phyloP scores from a whole-genome alignment of 2,113 vertebrate species.

The Fulmarus glacialis region DNA sequence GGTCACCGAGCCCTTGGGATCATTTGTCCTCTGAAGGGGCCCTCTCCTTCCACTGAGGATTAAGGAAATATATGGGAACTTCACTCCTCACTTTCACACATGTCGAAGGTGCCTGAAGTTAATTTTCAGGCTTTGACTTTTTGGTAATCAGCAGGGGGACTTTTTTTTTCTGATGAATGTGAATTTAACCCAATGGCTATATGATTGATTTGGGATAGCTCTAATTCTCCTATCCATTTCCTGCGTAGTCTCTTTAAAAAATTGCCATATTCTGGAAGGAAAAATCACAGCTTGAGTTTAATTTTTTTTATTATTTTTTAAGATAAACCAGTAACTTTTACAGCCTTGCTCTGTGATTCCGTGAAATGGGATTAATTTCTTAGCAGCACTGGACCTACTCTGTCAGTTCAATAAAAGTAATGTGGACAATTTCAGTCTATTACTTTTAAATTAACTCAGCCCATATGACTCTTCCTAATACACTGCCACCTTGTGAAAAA shows the following conservation, averaged over 20 bases:
- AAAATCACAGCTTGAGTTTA: background rate
- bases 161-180: background rate
- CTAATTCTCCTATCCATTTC: background rate
- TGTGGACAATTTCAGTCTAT: constrained; percentile 69
- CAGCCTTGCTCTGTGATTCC: background rate
- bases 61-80: background rate
- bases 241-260: background rate
- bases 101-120: background rate
- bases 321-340: constrained; percentile 34
- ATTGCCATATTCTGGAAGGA: background rate
- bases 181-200: background rate
- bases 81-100: accelerated
- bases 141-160: background rate
- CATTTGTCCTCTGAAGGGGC: background rate
- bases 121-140: background rate
- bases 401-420: constrained; percentile 64
- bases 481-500: constrained; percentile 58
- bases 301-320: background rate
- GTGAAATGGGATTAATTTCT: constrained; percentile 33
- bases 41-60: background rate
- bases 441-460: constrained; percentile 76
- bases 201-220: background rate
- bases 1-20: background rate
- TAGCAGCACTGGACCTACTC: background rate
- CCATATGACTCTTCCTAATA: constrained; percentile 57